Base-by-base conservation (phyloP, 2,797 vertebrate genomes). In the Merluccius polli region DNA sequence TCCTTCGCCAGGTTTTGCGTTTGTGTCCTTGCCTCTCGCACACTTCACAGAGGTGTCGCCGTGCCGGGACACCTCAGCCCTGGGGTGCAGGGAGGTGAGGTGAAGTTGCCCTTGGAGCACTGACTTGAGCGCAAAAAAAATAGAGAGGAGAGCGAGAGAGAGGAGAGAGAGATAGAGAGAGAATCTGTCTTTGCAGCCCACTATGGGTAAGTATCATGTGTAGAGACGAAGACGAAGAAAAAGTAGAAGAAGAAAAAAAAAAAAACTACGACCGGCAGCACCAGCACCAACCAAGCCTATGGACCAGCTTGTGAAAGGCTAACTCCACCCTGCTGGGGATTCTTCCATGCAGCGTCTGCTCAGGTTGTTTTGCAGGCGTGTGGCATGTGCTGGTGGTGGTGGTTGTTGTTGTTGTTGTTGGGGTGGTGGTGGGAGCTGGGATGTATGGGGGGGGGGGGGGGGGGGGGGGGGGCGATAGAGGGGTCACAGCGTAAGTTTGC, bases 401-500 rank as follows among this genome's bases (percentile, higher is more conserved):
- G 52, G 52, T 24, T 38, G 36, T 6, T 6, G 36, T 35, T 35
- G 33, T 35, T 35, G 36, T 38, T 38, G 36, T 38, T 12, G 36
- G 36, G n/a, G 7, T 27, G n/a, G 59, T n/a, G 59, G 59, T 24
- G 59, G 59, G 59, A 3, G 59, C 2, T 9, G n/a, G 59, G 59
- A 27, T 63, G 59, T 71, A 72, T 78, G 0, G 15, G 13, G 6
- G 65, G 44, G 6, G 44, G 44, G 16, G 1, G 44, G 52, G 21
- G 8, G 4, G 29, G 38, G 1, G 18, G 10, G 16, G 33, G 12
- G 71, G 12, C 13, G 41, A 44, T 74, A 63, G 74, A 71, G 75
- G 71, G 82, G 90, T 96, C 95, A 97, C 94, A 96, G 93, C 77
- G 90, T 94, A 81, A 97, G 95, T 90, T 96, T 96, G 94, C 96